Percentiles rank a stretch among this genome's conserved stretches.
These are phyloP conservation scores for Adineta ricciae DNA, from an alignment of 2,888 invertebrate genomes.

Conservation along the genomic window DNA sequence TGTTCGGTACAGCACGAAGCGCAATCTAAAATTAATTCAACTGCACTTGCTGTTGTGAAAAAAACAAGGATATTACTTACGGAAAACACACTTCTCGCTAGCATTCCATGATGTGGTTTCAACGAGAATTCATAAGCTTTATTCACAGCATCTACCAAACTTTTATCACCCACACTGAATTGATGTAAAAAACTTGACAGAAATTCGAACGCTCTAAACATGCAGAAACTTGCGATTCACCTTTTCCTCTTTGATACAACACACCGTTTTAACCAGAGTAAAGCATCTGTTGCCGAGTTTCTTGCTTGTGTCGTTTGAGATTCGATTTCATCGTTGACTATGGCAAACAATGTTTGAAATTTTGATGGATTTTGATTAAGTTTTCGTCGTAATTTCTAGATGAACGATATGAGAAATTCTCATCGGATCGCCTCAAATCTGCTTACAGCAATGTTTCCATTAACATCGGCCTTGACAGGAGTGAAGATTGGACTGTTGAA, in stretches of 20 bases:
- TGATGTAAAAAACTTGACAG: constrained; percentile 24
- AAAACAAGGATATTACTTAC: not conserved
- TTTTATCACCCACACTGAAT: constrained; percentile 23
- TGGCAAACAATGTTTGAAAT: constrained; percentile 43
- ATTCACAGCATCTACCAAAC: constrained; percentile 22
- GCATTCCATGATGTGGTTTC: constrained; percentile 25
- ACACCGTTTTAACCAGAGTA: constrained; percentile 33
- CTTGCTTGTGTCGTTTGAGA: not conserved
- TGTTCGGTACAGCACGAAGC: constrained; percentile 42
- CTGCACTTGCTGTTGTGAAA: no score
- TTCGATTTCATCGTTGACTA: constrained; percentile 27
- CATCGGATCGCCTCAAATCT: no score
- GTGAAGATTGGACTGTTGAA: constrained; percentile 48
- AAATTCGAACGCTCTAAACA: constrained; percentile 23
- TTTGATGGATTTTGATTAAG: constrained; percentile 41
- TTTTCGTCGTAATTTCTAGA: constrained; percentile 48
- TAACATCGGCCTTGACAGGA: constrained; percentile 49
- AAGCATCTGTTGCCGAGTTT: constrained; percentile 34
- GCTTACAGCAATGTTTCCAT: constrained; percentile 47
- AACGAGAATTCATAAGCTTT: constrained; percentile 23
- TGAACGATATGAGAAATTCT: constrained; percentile 35
- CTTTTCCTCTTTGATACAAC: no score
- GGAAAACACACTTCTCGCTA: constrained; percentile 28
- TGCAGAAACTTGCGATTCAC: no score
- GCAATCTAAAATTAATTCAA: constrained; percentile 39